These are phyloP conservation scores for Ferdinandea cuprea DNA, from an alignment of 2,888 invertebrate genomes.

Conservation along the genomic window DNA sequence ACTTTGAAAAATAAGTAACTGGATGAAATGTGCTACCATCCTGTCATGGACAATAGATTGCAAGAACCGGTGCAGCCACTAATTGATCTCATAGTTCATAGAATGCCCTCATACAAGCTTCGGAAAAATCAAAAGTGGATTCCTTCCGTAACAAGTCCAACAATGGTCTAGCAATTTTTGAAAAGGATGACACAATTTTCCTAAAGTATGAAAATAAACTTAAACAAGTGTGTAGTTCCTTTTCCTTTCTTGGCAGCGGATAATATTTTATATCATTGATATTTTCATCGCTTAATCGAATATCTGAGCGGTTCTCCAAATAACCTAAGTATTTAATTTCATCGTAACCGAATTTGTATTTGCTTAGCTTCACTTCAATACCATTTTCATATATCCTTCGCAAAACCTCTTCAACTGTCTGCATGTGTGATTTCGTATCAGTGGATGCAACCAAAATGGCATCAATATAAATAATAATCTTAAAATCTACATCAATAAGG, in stretches of 20 bases:
- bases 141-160: slow-evolving; percentile 38
- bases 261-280: not conserved
- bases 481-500: slow-evolving; percentile 7
- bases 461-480: slow-evolving; percentile 18
- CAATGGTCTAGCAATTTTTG: slow-evolving; percentile 50
- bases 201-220: slow-evolving; percentile 57
- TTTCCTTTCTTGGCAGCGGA: not conserved
- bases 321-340: slow-evolving; percentile 26
- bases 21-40: slow-evolving; percentile 77
- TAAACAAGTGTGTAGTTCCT: slow-evolving; percentile 38
- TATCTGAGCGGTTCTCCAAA: not conserved
- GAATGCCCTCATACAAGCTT: slow-evolving; percentile 35
- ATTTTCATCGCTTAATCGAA: slow-evolving; percentile 9
- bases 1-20: slow-evolving; percentile 78
- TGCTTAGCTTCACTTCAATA: slow-evolving; percentile 5
- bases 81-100: slow-evolving; percentile 26
- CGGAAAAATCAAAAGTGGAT: slow-evolving; percentile 22
- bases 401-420: not conserved
- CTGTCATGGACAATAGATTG: slow-evolving; percentile 76
- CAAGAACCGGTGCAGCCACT: slow-evolving; percentile 75
- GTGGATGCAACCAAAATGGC: not conserved
- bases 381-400: slow-evolving; percentile 3
- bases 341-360: slow-evolving; percentile 17
- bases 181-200: slow-evolving; percentile 43
- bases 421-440: slow-evolving; percentile 12